Evolutionary conservation across 2,113 vertebrate genomes (phyloP).

Genomic region (Noturus placidus): DNA sequence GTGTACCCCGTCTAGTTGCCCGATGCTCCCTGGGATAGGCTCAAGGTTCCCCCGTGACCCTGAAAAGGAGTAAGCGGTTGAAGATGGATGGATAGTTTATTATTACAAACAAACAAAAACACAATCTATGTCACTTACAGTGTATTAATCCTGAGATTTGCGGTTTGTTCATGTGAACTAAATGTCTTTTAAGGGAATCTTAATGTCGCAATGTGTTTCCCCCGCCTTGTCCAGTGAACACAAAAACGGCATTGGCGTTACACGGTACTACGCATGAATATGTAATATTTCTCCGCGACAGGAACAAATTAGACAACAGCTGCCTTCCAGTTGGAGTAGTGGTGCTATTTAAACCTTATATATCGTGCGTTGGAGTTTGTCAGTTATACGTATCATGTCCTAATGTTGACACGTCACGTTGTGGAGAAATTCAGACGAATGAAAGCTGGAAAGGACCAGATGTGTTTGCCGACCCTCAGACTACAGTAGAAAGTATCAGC

Average conservation of each 20-base stretch:
- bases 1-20: no score
- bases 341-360: not conserved
- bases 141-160: not conserved
- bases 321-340: not conserved
- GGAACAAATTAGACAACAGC: not conserved
- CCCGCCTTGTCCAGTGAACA: not conserved
- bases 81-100: no score
- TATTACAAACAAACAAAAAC: not conserved
- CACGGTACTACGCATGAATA: not conserved
- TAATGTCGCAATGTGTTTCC: not conserved
- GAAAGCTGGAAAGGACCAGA: conserved; percentile 1
- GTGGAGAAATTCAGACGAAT: conserved; percentile 50
- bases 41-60: no score
- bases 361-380: not conserved
- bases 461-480: not conserved
- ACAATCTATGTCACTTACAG: not conserved
- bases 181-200: not conserved
- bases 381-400: not conserved
- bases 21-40: no score
- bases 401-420: conserved; percentile 46
- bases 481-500: conserved; percentile 30
- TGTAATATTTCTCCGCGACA: not conserved
- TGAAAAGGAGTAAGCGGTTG: no score
- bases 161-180: not conserved
- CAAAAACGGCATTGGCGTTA: not conserved